Evolutionary conservation across 2,113 vertebrate genomes (phyloP).

Genomic region (western clawed frog (Xenopus tropicalis)): UCB_Xtro_10.0 CM004451.2:51225501-51226000

Average conservation of each 20-base stretch:
- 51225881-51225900: conserved; percentile 66
- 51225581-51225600: background rate
- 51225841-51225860: conserved; percentile 87
- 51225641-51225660: background rate
- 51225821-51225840: conserved; percentile 73
- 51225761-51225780: conserved; percentile 47
- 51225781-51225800: conserved; percentile 61
- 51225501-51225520: conserved; percentile 36
- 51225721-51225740: conserved; percentile 45
- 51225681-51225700: too few species aligned
- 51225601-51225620: background rate
- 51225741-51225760: conserved; percentile 37
- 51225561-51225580: background rate
- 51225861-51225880: conserved; percentile 75
- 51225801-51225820: conserved; percentile 72
- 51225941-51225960: conserved; percentile 58
- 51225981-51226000: too few species aligned
- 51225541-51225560: conserved; percentile 32
- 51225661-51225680: background rate
- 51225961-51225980: conserved; percentile 56
- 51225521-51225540: conserved; percentile 17
- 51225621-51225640: background rate
- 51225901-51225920: conserved; percentile 73
- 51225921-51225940: conserved; percentile 13
- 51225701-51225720: background rate